Evolutionary conservation across 2,797 vertebrate genomes (phyloP).

Genomic region (Rhinichthys osculus): DNA sequence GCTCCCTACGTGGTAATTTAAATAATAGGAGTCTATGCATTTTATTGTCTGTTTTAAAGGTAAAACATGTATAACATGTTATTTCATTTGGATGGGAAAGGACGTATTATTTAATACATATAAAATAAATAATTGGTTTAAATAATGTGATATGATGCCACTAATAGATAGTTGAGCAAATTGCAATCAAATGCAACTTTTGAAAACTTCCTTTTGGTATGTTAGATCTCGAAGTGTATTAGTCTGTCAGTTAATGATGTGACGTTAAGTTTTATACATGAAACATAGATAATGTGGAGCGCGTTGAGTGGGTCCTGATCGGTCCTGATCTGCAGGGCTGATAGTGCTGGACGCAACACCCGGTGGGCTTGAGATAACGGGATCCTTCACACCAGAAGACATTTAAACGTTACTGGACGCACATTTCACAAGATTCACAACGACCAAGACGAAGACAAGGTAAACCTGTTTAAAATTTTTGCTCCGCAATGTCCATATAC

Average conservation of each 20-base stretch:
- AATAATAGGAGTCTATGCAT: neutral
- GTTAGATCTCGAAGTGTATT: neutral
- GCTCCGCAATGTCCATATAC: neutral
- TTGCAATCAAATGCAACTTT: neutral
- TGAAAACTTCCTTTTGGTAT: neutral
- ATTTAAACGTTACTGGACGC: neutral
- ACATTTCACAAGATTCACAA: neutral
- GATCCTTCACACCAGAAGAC: neutral
- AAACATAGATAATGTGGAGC: conserved; percentile 29
- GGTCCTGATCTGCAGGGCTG: conserved; percentile 29
- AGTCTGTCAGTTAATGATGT: neutral
- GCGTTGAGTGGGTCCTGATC: neutral
- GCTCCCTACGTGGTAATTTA: neutral
- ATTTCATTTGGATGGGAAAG: neutral
- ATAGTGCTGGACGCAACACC: conserved; percentile 33
- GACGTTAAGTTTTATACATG: neutral
- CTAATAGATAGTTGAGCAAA: neutral
- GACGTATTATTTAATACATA: neutral
- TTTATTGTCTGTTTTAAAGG: neutral
- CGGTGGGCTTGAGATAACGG: conserved; percentile 47
- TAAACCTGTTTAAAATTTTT: neutral
- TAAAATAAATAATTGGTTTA: neutral
- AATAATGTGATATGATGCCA: neutral
- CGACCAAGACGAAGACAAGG: neutral
- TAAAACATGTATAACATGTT: neutral